Conservation (phyloP, 2,888 invertebrate species). For the Epistrophe eligans region DNA sequence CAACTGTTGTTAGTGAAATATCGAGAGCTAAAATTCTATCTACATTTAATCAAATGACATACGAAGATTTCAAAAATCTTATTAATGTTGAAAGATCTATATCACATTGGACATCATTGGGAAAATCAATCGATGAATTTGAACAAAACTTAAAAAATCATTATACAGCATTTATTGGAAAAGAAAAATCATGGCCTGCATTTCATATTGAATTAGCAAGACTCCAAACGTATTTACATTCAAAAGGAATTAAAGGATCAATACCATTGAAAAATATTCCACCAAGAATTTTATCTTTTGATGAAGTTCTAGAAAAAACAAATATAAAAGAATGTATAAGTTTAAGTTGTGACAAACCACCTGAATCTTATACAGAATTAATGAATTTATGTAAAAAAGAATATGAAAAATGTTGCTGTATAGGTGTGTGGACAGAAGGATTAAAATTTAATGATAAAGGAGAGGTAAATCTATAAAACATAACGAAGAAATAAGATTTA, state of each 20-base stretch:
- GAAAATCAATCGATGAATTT: background rate
- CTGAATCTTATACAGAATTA: conserved; percentile 30
- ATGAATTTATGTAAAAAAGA: conserved; percentile 35
- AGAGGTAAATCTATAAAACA: background rate
- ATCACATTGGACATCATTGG: background rate
- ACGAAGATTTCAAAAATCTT: conserved; percentile 47
- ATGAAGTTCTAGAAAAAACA: conserved; percentile 50
- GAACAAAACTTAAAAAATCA: background rate
- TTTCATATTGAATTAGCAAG: conserved; percentile 5
- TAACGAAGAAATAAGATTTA: background rate
- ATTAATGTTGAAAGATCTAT: conserved; percentile 16
- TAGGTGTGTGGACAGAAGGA: conserved; percentile 43
- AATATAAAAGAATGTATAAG: conserved; percentile 53
- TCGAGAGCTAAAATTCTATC: conserved; percentile 21
- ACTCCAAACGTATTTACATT: conserved; percentile 5
- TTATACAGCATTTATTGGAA: conserved; percentile 22
- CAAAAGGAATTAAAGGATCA: conserved; percentile 24
- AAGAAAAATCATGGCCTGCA: conserved; percentile 23
- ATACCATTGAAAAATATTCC: conserved; percentile 47
- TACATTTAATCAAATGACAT: conserved; percentile 47
- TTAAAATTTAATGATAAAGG: conserved; percentile 26
- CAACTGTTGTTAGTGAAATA: background rate
- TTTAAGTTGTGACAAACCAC: conserved; percentile 23
- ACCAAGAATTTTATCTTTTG: conserved; percentile 46
- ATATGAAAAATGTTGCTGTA: conserved; percentile 39